Conservation (phyloP, 2,797 vertebrate genomes). For the Phoeniculus purpureus region DNA sequence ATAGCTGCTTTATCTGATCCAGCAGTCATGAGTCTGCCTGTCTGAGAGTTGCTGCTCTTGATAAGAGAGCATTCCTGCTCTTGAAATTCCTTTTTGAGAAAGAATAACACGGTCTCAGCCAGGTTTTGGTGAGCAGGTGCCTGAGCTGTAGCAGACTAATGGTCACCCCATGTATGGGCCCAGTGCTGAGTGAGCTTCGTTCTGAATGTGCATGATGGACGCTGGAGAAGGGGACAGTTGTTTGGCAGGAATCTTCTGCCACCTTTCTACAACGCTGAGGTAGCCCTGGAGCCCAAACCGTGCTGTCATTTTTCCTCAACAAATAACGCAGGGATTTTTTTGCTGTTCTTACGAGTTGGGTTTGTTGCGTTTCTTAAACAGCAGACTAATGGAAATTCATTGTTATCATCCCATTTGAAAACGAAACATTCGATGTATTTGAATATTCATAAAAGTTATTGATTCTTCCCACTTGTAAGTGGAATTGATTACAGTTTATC, state of each 20-base stretch:
- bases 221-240: neutral
- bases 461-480: neutral
- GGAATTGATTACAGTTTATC: neutral
- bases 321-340: neutral
- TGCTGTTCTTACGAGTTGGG: neutral
- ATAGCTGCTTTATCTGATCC: constrained; percentile 54
- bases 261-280: neutral
- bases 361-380: neutral
- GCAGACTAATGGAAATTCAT: neutral
- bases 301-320: neutral
- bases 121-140: constrained; percentile 52
- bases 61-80: constrained; percentile 59
- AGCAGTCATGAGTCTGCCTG: constrained; percentile 52
- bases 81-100: constrained; percentile 18
- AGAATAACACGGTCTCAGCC: constrained; percentile 9
- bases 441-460: neutral
- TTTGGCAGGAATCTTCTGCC: neutral
- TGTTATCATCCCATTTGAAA: neutral
- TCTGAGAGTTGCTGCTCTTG: constrained; percentile 16
- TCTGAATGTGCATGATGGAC: rapidly evolving
- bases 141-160: neutral
- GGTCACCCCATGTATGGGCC: neutral
- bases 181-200: neutral
- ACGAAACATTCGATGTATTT: neutral
- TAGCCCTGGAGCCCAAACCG: neutral